Conservation (phyloP, 2,888 invertebrate species). For the Melanostoma mellinum region DNA sequence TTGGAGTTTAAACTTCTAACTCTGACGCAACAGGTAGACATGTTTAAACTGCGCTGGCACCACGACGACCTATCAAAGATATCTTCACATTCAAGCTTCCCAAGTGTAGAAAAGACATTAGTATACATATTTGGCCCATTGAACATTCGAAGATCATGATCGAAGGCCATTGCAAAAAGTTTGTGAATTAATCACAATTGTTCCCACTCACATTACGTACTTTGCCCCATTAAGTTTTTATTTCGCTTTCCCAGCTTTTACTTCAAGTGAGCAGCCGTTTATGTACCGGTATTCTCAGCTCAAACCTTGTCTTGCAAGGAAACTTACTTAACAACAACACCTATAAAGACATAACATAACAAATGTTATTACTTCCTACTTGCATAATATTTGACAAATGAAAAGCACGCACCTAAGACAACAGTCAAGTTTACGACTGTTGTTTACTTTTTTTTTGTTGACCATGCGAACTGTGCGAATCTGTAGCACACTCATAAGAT, state of each 20-base stretch:
- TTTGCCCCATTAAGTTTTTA: neutral
- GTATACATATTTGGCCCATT: no score
- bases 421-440: constrained; percentile 53
- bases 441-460: constrained; percentile 25
- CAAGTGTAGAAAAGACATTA: no score
- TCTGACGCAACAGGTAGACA: no score
- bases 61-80: no score
- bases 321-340: neutral
- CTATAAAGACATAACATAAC: neutral
- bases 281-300: neutral
- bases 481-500: neutral
- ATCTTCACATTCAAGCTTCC: no score
- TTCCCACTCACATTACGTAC: no score
- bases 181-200: no score
- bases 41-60: no score
- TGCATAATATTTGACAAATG: constrained; percentile 29
- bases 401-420: neutral
- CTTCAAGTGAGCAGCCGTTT: neutral
- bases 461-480: neutral
- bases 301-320: neutral
- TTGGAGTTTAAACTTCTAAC: no score
- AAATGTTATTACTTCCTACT: constrained; percentile 44
- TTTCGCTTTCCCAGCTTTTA: neutral
- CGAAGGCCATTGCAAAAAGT: neutral
- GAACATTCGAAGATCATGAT: neutral